Evolutionary conservation across 2,888 invertebrate species (phyloP), one percentile per base, ranked within the genome.

Genomic region (Dasysyrphus albostriatus): DNA sequence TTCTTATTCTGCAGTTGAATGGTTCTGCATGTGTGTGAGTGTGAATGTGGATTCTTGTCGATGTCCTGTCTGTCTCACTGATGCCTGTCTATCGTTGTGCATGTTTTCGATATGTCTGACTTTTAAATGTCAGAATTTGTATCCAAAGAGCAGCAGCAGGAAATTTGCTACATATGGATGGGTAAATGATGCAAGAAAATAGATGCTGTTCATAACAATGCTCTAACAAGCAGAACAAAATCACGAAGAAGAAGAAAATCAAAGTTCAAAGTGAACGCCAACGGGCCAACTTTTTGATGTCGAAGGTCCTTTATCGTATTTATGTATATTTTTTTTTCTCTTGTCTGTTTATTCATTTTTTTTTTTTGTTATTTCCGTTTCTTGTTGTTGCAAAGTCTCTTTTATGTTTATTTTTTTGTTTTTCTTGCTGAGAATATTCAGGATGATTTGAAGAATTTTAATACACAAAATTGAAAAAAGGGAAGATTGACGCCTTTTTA

Each of bases 251-350:
- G 10, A 51, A 42, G 39, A 12, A 19, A 80, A 32, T 75, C 49
- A 49, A 58, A 80, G 63, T 75, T 83, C 69, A 80, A 80, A 84
- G 80, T 73, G 83, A 75, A 54, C 80, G 83, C 83, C 80, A 72
- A 19, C 14, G 59, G 82, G 49, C n/a, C 24, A 37, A 72, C 16
- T 65, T 82, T 73, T 70, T 67, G 39, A 61, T 56, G 58, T 61
- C 49, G 65, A 56, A 63, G 44, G 82, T 65, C 67, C 44, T 83
- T 83, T 63, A 5, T 4, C 10, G 12, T 49, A 8, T 47, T 49
- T 49, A 1, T 49, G 32, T 12, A 3, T 16, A 24, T 24, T 24
- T 24, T 24, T n/a, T 69, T 32, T 54, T 44, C 19, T 7, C 12
- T 24, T 61, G 7, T 65, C n/a, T n/a, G 37, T 19, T 32, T 32